Conservation (phyloP, 2,113 vertebrate genomes). For the Pomatorhinus ruficollis region DNA sequence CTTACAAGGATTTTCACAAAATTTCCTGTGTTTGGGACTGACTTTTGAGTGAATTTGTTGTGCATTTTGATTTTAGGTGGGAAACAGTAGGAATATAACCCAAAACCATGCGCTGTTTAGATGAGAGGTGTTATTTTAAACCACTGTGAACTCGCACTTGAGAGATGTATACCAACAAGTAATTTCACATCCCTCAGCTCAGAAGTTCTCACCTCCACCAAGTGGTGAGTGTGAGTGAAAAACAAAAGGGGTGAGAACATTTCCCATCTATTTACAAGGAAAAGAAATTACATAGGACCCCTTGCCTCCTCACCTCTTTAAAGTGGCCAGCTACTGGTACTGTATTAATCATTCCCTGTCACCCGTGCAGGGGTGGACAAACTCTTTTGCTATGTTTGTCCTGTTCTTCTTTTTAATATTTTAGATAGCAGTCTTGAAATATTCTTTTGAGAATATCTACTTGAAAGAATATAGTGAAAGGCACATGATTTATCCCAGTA, state of each 20-base stretch:
- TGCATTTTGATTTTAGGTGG: background rate
- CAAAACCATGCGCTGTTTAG: background rate
- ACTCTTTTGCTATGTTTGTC: background rate
- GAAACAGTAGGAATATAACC: background rate
- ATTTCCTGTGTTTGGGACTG: background rate
- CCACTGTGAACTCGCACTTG: background rate
- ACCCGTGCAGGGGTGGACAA: background rate
- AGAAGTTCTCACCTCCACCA: background rate
- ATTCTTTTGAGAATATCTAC: background rate
- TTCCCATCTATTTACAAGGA: background rate
- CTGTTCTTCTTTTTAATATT: background rate
- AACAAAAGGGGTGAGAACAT: background rate
- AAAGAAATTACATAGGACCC: background rate
- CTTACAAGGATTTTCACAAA: background rate
- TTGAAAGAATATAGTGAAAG: background rate
- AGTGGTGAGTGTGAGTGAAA: background rate
- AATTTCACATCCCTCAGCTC: background rate
- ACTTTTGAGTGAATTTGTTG: background rate
- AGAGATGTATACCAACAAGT: background rate
- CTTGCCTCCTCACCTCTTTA: background rate
- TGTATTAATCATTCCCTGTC: background rate
- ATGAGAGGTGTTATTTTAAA: background rate
- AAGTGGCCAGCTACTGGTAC: conserved; percentile 13
- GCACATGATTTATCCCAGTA: background rate
- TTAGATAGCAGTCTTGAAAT: conserved; percentile 13